phyloP scores from a whole-genome alignment of 2,113 vertebrate genomes.

The Alethe castanea region DNA sequence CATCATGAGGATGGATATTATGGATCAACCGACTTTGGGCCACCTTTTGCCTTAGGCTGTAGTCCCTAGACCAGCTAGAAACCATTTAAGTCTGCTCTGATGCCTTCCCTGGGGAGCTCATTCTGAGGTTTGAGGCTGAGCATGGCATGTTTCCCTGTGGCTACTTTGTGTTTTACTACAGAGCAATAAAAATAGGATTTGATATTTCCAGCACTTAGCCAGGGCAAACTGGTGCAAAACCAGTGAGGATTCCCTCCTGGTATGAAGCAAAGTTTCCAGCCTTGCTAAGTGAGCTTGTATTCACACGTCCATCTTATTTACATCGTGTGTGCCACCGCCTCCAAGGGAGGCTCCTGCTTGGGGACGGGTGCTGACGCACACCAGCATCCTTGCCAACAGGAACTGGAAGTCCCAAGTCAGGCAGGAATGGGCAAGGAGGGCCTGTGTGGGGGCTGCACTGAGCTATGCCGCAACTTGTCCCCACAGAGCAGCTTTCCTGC shows the following conservation, averaged over 20 bases:
- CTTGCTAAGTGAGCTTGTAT: not conserved
- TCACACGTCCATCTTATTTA: not conserved
- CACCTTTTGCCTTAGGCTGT: not conserved
- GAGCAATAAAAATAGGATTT: not conserved
- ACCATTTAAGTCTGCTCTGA: not conserved
- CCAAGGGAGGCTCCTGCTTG: not conserved
- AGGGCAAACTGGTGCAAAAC: not conserved
- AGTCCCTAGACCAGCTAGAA: not conserved
- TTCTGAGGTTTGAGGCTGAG: not conserved
- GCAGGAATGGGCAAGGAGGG: not conserved
- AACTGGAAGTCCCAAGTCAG: not conserved
- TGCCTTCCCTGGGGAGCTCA: not conserved
- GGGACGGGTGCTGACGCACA: not conserved
- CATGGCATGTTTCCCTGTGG: not conserved
- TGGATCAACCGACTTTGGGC: not conserved
- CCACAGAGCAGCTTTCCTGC: not conserved
- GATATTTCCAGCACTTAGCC: not conserved
- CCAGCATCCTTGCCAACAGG: not conserved
- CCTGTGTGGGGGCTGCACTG: not conserved
- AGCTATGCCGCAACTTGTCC: not conserved
- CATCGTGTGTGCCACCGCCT: not conserved
- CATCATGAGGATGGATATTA: not conserved
- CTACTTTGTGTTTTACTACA: not conserved
- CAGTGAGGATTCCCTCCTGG: not conserved
- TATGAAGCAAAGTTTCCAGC: not conserved